These are phyloP conservation scores for Deilephila elpenor DNA, from an alignment of 2,888 invertebrate genomes.

Conservation along the genomic window DNA sequence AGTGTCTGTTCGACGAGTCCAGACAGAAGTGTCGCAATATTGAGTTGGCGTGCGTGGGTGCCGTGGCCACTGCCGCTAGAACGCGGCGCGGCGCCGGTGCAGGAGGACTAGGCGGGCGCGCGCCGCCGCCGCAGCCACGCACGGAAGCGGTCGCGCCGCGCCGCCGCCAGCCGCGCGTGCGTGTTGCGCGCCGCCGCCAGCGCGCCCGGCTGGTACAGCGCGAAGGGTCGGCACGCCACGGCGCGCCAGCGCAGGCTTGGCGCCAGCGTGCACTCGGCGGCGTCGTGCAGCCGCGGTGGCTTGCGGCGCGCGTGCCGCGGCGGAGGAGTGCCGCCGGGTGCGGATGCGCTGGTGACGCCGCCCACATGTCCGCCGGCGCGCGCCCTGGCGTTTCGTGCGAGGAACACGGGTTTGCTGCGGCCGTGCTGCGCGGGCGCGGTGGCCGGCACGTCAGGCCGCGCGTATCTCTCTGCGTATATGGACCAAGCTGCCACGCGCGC, in stretches of 20 bases:
- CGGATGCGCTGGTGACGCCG: conserved; percentile 43
- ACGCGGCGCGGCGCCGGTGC: conserved; percentile 40
- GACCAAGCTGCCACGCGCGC: conserved; percentile 65
- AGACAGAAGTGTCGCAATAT: conserved; percentile 11
- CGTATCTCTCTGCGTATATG: conserved; percentile 66
- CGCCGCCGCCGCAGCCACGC: conserved; percentile 53
- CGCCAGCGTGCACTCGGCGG: conserved; percentile 56
- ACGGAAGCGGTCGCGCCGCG: conserved; percentile 58
- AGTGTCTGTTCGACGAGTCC: conserved; percentile 8
- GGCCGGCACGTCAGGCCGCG: conserved; percentile 34
- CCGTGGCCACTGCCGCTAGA: conserved; percentile 45
- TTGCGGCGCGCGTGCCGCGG: conserved; percentile 53
- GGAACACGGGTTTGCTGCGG: conserved; percentile 67
- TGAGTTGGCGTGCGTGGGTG: not conserved
- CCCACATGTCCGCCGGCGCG: conserved; percentile 61
- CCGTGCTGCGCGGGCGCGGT: conserved; percentile 53
- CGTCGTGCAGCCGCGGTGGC: conserved; percentile 62
- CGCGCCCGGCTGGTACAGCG: conserved; percentile 68
- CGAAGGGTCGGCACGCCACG: conserved; percentile 67
- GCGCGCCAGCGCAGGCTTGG: conserved; percentile 48
- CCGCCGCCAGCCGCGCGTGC: conserved; percentile 57
- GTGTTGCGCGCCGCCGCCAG: conserved; percentile 61
- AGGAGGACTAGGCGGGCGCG: conserved; percentile 24
- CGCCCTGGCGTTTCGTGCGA: conserved; percentile 66
- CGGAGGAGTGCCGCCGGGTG: conserved; percentile 32